Evolutionary conservation across 2,113 vertebrate genomes (phyloP).

Genomic region (Aythya baeri): DNA sequence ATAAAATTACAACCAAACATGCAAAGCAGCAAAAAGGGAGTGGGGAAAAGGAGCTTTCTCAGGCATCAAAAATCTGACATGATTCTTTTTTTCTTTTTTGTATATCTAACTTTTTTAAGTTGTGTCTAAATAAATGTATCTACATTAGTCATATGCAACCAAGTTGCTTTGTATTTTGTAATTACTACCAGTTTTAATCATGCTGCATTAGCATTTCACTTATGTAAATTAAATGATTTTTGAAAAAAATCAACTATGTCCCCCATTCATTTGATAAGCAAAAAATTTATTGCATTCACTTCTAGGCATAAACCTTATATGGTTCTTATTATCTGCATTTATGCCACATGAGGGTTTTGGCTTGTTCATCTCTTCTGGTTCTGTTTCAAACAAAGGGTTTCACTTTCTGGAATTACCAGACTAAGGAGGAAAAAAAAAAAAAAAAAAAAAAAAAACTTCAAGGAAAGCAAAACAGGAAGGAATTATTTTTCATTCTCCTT

Average conservation of each 20-base stretch:
- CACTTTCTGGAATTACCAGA: not conserved
- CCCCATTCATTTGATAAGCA: not conserved
- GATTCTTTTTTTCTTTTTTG: not conserved
- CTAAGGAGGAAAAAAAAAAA: not conserved
- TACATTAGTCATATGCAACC: not conserved
- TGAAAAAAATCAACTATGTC: not conserved
- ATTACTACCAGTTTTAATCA: not conserved
- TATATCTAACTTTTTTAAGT: not conserved
- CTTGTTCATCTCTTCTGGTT: not conserved
- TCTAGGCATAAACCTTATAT: not conserved
- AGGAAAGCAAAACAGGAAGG: not conserved
- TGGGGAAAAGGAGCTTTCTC: not conserved
- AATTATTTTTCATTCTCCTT: not conserved
- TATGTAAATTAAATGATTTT: not conserved
- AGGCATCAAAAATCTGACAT: not conserved
- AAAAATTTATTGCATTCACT: not conserved
- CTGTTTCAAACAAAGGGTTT: not conserved
- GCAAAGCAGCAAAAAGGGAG: not conserved
- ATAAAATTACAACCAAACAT: not conserved
- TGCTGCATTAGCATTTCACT: not conserved
- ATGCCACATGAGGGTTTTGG: not conserved
- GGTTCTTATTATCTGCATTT: not conserved
- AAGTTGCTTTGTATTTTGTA: not conserved
- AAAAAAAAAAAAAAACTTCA: not conserved
- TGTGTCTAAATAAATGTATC: not conserved